Conservation (phyloP, 2,113 vertebrate genomes). For the Sylvicapra grimmia region DNA sequence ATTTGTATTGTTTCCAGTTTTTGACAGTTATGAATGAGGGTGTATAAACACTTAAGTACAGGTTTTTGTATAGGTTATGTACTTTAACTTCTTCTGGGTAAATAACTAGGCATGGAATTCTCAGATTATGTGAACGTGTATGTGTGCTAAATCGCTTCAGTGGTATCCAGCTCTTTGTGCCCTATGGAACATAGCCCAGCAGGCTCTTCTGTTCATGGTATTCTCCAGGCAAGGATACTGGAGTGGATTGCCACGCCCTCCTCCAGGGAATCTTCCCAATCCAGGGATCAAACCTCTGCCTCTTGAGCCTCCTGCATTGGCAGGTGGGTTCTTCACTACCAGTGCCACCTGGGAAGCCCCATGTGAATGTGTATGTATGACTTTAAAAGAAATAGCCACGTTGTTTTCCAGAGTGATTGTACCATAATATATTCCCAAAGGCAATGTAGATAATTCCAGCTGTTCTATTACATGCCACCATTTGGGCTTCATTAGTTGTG, state of each 20-base stretch:
- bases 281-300: background rate
- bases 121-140: background rate
- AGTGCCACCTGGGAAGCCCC: background rate
- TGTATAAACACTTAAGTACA: background rate
- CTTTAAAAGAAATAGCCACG: background rate
- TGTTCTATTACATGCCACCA: background rate
- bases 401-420: background rate
- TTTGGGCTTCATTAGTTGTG: background rate
- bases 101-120: background rate
- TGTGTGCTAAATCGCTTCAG: background rate
- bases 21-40: background rate
- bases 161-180: background rate
- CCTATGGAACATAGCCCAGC: background rate
- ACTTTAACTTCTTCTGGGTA: background rate
- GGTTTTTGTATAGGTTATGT: background rate
- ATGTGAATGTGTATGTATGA: background rate
- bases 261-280: background rate
- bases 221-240: background rate
- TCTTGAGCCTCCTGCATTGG: background rate
- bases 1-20: background rate
- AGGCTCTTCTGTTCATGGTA: background rate
- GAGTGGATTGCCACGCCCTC: background rate
- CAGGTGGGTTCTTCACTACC: background rate
- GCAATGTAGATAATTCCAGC: background rate
- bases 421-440: background rate